Evolutionary conservation across 2,888 invertebrate genomes (phyloP), one percentile per base, ranked within the genome.

Genomic region (Clostera curtula): DNA sequence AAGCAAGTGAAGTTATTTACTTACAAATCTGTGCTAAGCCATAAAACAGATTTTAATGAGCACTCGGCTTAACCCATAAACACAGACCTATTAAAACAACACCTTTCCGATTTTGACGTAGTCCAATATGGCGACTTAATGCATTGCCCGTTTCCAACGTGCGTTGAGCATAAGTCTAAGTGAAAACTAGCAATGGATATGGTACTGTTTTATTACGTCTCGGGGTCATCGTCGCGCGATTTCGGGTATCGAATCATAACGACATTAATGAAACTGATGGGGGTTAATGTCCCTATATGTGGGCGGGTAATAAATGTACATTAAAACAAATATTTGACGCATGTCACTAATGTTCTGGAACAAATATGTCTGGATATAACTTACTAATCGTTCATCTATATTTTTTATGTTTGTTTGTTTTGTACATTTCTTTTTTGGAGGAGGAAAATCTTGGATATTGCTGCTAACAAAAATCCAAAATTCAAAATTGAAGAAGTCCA

Each of bases 1-100:
- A 35, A 36, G 24, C 22, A 34, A 35, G 40, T 36, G 38, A 34
- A 46, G 19, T 39, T 31, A 36, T 28, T 35, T 30, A 40, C 34
- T 44, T 36, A 46, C 53, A 52, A 49, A 50, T 46, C 52, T 32
- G 36, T 39, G 29, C 31, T 34, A 45, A 34, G 40, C 35, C 52
- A 59, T 71, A 68, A 70, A 69, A 62, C 61, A 43, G 43, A 50
- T 52, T 54, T 58, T 70, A 62, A 71, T 68, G 61, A 58, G 48
- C 53, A 65, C 64, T 65, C 56, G 52, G 40, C 38, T 46, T 40
- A 36, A 48, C 43, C 44, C 54, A 56, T 73, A 68, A 71, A 69
- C 60, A 14, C 20, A 14, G 19, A 26, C 16, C 24, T 39, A 42
- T 36, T 41, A 39, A 37, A 31, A 24, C 27, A 21, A 36, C 27